Percentiles rank a stretch among this genome's conserved stretches.
These are phyloP conservation scores for Temnothorax unifasciatus DNA, from an alignment of 2,888 invertebrate genomes.

Conservation along the genomic window DNA sequence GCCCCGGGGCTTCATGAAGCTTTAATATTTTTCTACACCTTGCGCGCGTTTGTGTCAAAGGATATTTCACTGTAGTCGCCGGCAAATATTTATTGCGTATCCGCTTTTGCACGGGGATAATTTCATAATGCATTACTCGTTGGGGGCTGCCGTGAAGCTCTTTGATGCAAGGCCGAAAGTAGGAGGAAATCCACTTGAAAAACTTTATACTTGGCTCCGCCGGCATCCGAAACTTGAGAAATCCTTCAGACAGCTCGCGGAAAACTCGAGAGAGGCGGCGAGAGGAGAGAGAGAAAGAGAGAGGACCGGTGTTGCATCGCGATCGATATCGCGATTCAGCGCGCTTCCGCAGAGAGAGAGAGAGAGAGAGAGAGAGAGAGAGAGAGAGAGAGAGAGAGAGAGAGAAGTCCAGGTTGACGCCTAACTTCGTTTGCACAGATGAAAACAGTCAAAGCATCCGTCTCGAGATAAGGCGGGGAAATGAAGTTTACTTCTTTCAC, in stretches of 20 bases:
- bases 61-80: conserved; percentile 50
- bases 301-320: conserved; percentile 48
- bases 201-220: conserved; percentile 58
- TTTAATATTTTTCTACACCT: conserved; percentile 54
- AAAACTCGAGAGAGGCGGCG: conserved; percentile 44
- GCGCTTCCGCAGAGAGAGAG: conserved; percentile 20
- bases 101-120: conserved; percentile 59
- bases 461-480: conserved; percentile 51
- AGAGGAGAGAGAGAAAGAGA: not conserved
- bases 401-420: conserved; percentile 41
- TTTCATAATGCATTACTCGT: conserved; percentile 62
- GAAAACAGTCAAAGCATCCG: conserved; percentile 52
- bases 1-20: conserved; percentile 36
- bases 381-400: not conserved
- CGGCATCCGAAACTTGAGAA: conserved; percentile 57
- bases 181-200: conserved; percentile 66
- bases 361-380: not conserved
- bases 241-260: conserved; percentile 59
- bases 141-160: conserved; percentile 48
- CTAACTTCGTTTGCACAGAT: conserved; percentile 45
- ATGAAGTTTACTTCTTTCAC: conserved; percentile 53
- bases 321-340: conserved; percentile 61
- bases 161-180: conserved; percentile 62
- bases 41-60: conserved; percentile 39
- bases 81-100: conserved; percentile 58